A percentile compares a stretch with the other conserved stretches of the same genome.
These are phyloP conservation scores for Periophthalmus magnuspinnatus DNA, from an alignment of 2,797 vertebrate genomes.

Conservation along the genomic window DNA sequence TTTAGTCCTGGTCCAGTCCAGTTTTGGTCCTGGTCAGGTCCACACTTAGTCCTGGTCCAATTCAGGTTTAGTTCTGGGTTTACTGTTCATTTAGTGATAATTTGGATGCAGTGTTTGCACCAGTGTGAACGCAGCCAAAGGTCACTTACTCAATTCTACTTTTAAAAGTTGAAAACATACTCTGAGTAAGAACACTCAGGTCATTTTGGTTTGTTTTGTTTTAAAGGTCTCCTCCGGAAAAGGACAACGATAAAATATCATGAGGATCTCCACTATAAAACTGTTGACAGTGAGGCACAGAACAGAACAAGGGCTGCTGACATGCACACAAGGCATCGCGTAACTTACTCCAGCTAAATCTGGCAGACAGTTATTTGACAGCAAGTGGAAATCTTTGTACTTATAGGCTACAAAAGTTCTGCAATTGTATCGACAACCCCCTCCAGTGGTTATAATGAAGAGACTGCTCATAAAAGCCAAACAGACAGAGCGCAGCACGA, in stretches of 20 bases:
- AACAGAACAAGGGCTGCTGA: neutral
- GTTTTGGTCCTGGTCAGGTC: no score
- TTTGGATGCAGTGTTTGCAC: no score
- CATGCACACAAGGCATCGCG: neutral
- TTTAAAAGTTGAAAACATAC: neutral
- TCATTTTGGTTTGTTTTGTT: neutral
- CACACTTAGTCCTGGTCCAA: no score
- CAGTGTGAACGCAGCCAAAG: neutral
- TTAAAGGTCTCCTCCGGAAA: neutral
- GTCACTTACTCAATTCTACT: neutral
- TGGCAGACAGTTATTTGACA: neutral
- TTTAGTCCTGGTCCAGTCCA: no score
- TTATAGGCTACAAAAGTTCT: neutral
- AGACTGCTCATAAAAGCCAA: slow-evolving; percentile 31
- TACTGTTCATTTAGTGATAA: no score
- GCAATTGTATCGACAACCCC: slow-evolving; percentile 13
- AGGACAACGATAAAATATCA: neutral
- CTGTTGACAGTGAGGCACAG: neutral
- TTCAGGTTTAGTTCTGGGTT: no score
- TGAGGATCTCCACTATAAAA: neutral
- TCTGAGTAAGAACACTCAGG: neutral
- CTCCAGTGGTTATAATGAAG: slow-evolving; percentile 31
- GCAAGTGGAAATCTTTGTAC: neutral
- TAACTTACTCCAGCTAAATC: neutral
- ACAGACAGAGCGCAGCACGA: slow-evolving; percentile 39